Evolutionary conservation across 2,888 invertebrate genomes (phyloP).

Genomic region (Agrilus cyanescens): DNA sequence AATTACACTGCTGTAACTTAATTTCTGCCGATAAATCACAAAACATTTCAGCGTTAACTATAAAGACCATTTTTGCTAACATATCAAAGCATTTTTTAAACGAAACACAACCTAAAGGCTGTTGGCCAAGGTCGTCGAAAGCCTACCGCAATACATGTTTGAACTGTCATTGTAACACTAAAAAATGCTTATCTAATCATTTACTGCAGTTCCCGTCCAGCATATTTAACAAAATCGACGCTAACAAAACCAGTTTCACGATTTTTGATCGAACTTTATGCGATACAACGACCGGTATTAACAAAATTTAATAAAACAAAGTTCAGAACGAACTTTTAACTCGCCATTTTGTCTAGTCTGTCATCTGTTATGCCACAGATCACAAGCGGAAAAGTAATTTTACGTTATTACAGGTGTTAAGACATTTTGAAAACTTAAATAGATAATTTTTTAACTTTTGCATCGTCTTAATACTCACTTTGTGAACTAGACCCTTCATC

Average conservation of each 20-base stretch:
- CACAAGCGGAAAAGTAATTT: too few relatives aligned
- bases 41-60: neutral
- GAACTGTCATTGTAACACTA: constrained; percentile 21
- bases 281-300: too few relatives aligned
- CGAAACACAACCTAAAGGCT: constrained; percentile 31
- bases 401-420: too few relatives aligned
- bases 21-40: neutral
- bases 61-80: constrained; percentile 11
- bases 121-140: constrained; percentile 35
- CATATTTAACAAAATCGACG: too few relatives aligned
- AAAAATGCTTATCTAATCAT: too few relatives aligned
- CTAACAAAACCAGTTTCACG: too few relatives aligned
- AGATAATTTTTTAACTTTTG: too few relatives aligned
- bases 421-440: too few relatives aligned
- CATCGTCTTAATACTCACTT: constrained; percentile 48
- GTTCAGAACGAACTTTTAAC: neutral
- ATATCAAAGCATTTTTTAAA: neutral
- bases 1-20: too few relatives aligned
- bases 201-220: too few relatives aligned
- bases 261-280: too few relatives aligned
- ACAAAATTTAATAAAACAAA: too few relatives aligned
- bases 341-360: constrained; percentile 14
- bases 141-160: constrained; percentile 32
- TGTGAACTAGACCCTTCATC: constrained; percentile 69
- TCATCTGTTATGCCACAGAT: constrained; percentile 6